Base-by-base conservation (phyloP, 2,888 invertebrate genomes). In the Phalera bucephala region DNA sequence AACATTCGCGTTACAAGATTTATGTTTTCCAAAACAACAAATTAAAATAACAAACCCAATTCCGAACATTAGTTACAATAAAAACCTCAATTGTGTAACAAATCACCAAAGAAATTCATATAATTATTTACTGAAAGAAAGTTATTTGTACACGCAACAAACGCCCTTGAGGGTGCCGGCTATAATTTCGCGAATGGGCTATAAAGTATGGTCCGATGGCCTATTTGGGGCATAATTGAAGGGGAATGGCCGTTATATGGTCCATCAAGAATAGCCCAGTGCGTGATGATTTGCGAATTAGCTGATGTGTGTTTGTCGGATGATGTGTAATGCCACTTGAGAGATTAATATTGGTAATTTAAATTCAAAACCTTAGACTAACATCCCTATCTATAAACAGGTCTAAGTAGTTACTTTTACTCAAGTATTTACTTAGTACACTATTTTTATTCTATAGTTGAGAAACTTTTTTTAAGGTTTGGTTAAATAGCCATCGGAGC, bases 201-300 rank as follows among this genome's bases (percentile, higher is more conserved):
- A 61, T 75, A 71, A 75, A 72, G 45, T 38, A 33, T 46, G 19
- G 43, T 33, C 37, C 39, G 36, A 68, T 61, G 48, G 64, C 54
- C 61, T 51, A 46, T 74, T 69, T 50, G 39, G 53, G 46, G 31
- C 46, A 52, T 52, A 45, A 29, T 41, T 33, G 34, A 34, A 52
- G 46, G 58, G 54, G 61, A 63, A 64, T 39, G 33, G 43, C 52
- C 63, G 50, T 69, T 69, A 63, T 42, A 53, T 36, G 45, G 43
- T 19, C 42, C 45, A 54, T 70, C 56, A 64, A 19, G 36, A 45
- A 33, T 45, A 28, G 33, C 25, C 28, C 3, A 11, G 8, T 19
- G 19, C 19, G 20, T 21, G 29, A 15, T 3, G 12, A 26, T 26
- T 13, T 27, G 12, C 12, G 17, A n/a, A 20, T 27, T 29, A 27